Conservation (phyloP, 2,113 vertebrate genomes). For the Bubalus kerabau region DNA sequence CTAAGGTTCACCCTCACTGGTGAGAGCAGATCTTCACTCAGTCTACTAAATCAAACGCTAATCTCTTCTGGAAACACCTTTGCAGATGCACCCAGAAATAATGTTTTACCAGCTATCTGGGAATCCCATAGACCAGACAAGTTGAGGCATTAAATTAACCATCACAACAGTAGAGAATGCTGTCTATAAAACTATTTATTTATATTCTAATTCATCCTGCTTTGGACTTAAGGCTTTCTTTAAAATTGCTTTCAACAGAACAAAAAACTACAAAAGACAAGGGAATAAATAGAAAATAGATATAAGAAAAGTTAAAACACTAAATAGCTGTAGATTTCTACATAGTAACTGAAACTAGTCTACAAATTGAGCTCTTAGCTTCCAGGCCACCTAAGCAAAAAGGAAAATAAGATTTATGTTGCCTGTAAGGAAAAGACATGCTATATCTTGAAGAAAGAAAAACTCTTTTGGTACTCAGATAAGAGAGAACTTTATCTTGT, state of each 20-base stretch:
- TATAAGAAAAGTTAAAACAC: background rate
- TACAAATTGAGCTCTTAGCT: background rate
- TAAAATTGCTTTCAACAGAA: background rate
- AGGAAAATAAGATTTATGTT: background rate
- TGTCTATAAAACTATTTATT: background rate
- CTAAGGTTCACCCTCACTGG: background rate
- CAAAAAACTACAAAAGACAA: background rate
- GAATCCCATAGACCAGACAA: background rate
- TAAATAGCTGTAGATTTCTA: background rate
- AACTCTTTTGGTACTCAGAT: background rate
- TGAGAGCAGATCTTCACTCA: background rate
- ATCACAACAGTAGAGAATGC: background rate
- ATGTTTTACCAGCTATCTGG: background rate
- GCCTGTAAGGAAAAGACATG: background rate
- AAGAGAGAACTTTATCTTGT: background rate
- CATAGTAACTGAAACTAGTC: background rate
- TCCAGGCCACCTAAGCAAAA: background rate
- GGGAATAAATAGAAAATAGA: background rate
- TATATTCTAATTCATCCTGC: background rate
- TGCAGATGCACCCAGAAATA: background rate
- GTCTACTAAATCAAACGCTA: background rate
- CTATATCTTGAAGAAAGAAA: background rate
- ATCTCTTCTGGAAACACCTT: background rate
- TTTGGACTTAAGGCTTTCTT: background rate
- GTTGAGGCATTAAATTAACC: background rate